These are phyloP conservation scores for Ptilonorhynchus violaceus DNA, from an alignment of 2,113 vertebrate species.

Conservation along the genomic window DNA sequence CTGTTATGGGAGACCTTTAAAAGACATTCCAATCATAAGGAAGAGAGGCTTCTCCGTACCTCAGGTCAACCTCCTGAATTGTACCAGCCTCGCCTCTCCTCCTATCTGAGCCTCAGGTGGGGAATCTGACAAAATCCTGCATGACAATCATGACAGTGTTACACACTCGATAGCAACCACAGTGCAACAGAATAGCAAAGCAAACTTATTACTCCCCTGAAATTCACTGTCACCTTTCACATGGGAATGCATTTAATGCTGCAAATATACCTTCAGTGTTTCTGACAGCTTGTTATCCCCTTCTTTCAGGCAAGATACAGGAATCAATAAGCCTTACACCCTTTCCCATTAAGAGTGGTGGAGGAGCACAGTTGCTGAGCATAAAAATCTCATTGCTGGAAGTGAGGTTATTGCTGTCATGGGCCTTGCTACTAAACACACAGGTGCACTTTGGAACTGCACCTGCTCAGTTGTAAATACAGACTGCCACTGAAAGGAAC, in stretches of 20 bases:
- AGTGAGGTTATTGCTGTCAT: not conserved
- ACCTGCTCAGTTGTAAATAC: not conserved
- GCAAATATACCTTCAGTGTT: not conserved
- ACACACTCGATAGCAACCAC: not conserved
- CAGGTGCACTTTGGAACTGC: not conserved
- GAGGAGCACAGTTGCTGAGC: not conserved
- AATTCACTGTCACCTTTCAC: not conserved
- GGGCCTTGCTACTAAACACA: not conserved
- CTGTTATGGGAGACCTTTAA: not conserved
- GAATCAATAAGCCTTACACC: not conserved
- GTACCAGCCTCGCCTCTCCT: not conserved
- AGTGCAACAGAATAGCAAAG: not conserved
- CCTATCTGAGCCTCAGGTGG: not conserved
- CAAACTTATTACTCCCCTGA: not conserved
- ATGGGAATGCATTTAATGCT: not conserved
- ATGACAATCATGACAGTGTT: fast-evolving
- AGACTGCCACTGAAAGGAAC: not conserved
- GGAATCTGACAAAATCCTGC: not conserved
- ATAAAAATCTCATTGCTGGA: not conserved
- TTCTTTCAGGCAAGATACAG: too few relatives aligned
- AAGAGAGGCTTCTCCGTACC: not conserved
- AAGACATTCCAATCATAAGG: not conserved
- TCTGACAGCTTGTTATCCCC: too few relatives aligned
- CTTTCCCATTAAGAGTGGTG: not conserved
- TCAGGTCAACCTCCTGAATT: not conserved